Percentiles rank a stretch among this genome's conserved stretches.
These are phyloP conservation scores for Drosophila fungiperda DNA, from an alignment of 2,888 invertebrate genomes.

Conservation along the genomic window DNA sequence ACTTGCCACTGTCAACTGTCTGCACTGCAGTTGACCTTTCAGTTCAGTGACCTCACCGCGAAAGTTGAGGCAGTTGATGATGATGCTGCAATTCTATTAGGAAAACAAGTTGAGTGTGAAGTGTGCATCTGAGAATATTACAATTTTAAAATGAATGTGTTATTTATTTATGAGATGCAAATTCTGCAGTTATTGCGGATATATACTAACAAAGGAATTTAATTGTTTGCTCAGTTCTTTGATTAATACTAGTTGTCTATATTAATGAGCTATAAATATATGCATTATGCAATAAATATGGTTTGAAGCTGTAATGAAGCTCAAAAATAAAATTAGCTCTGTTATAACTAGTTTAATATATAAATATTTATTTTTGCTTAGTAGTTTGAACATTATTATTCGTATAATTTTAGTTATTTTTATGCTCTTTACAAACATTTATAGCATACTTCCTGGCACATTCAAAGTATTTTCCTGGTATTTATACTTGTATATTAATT, in stretches of 20 bases:
- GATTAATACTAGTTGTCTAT: too few relatives aligned
- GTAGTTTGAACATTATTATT: not conserved
- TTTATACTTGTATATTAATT: not conserved
- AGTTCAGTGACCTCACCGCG: conserved; percentile 58
- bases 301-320: not conserved
- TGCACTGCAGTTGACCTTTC: conserved; percentile 68
- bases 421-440: not conserved
- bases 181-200: not conserved
- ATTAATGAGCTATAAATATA: not conserved
- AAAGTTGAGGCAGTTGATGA: not conserved
- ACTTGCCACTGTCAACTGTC: conserved; percentile 29
- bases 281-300: not conserved
- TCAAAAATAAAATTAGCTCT: not conserved
- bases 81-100: conserved; percentile 59
- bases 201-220: not conserved
- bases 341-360: not conserved
- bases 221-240: not conserved
- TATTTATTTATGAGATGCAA: not conserved
- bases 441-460: conserved; percentile 34
- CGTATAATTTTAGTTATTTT: not conserved
- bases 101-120: not conserved
- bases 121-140: not conserved
- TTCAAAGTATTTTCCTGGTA: not conserved
- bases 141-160: not conserved
- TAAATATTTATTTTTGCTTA: not conserved